Evolutionary conservation across 2,888 invertebrate species (phyloP).

Genomic region (Lydus trimaculatus): DNA sequence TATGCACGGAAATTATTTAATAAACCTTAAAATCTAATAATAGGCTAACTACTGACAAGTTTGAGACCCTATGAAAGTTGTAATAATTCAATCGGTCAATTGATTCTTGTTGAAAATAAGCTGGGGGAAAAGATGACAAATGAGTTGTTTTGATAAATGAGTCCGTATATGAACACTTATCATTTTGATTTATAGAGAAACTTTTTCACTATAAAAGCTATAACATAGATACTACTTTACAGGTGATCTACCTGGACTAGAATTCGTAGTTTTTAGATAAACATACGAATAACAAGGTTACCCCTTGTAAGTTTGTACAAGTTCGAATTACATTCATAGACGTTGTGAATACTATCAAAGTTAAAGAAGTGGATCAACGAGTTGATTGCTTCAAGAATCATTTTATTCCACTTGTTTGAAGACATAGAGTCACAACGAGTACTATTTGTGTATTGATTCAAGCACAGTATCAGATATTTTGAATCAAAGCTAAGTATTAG

Average conservation of each 20-base stretch:
- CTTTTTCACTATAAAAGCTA: neutral
- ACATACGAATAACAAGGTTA: too few species aligned
- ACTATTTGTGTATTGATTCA: too few species aligned
- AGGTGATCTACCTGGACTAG: neutral
- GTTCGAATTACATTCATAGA: too few species aligned
- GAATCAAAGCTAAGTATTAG: too few species aligned
- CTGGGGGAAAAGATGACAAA: neutral
- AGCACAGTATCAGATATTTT: too few species aligned
- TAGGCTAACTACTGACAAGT: neutral
- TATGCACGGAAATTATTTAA: neutral
- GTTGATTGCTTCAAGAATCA: too few species aligned
- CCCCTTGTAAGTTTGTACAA: too few species aligned
- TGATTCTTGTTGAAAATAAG: neutral
- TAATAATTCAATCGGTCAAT: neutral
- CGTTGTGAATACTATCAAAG: too few species aligned
- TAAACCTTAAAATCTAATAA: neutral
- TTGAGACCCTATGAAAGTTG: neutral
- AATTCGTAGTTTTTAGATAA: neutral
- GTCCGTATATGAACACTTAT: neutral
- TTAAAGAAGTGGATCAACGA: too few species aligned
- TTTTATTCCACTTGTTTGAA: too few species aligned
- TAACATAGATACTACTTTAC: neutral
- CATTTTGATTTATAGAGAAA: conserved; percentile 1
- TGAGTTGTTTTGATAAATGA: conserved; percentile 1
- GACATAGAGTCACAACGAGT: too few species aligned